Conservation (phyloP, 1,140 invertebrate species). For the Nylanderia fulva region DNA sequence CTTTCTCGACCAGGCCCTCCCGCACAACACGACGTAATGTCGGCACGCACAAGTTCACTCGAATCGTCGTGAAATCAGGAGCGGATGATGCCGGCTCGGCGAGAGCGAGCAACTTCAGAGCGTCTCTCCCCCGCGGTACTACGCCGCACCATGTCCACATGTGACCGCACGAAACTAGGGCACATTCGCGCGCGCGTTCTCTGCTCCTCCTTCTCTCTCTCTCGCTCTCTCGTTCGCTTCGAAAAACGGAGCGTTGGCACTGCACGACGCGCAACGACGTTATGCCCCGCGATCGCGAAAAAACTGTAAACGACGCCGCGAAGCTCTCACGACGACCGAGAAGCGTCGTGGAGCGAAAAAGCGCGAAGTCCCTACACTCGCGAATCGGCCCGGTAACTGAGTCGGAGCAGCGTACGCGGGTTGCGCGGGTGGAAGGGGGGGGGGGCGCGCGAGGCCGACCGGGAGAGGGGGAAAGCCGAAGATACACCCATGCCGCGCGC, state of each 20-base stretch:
- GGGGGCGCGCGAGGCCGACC: slow-evolving; percentile 71
- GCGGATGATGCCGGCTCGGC: not conserved
- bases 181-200: slow-evolving; percentile 56
- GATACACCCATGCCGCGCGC: slow-evolving; percentile 82
- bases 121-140: slow-evolving; percentile 34
- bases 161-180: slow-evolving; percentile 76
- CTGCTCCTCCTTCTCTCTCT: slow-evolving; percentile 3
- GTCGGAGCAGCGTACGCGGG: slow-evolving; percentile 68
- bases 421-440: slow-evolving; percentile 60
- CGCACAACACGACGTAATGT: not conserved
- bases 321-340: not conserved
- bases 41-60: not conserved
- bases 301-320: not conserved
- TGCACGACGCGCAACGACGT: not conserved
- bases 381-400: slow-evolving; percentile 84
- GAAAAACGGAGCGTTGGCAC: not conserved
- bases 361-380: slow-evolving; percentile 80
- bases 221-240: not conserved
- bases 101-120: slow-evolving; percentile 11
- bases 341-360: slow-evolving; percentile 72
- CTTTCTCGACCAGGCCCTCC: not conserved
- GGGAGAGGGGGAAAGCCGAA: slow-evolving; percentile 61
- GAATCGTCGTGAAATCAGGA: slow-evolving; percentile 16
- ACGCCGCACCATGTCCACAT: slow-evolving; percentile 68
- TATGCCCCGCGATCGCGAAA: not conserved